These are phyloP conservation scores for Zaprionus nigranus DNA, from an alignment of 1,140 invertebrate genomes.

Conservation along the genomic window DNA sequence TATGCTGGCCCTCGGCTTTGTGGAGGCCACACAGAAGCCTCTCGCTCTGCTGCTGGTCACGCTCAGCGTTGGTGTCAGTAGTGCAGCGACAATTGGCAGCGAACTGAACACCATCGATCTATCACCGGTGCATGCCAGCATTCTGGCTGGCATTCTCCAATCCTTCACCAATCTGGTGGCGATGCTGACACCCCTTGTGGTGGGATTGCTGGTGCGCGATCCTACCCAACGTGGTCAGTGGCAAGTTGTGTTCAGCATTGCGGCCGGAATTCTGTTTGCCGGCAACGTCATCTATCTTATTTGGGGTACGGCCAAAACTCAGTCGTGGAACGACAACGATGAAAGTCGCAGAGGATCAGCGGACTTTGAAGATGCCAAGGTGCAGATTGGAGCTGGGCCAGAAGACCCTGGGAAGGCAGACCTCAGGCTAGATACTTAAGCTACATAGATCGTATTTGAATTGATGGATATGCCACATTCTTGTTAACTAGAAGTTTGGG, in stretches of 20 bases:
- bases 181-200: constrained; percentile 88
- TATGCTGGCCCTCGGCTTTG: constrained; percentile 87
- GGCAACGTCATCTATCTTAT: constrained; percentile 89
- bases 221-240: constrained; percentile 87
- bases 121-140: constrained; percentile 91
- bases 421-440: constrained; percentile 23
- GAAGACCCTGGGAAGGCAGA: neutral
- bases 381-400: constrained; percentile 29
- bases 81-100: constrained; percentile 90
- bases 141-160: constrained; percentile 89
- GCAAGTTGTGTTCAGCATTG: constrained; percentile 90
- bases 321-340: constrained; percentile 87
- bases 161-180: constrained; percentile 90
- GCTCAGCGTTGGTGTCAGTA: constrained; percentile 90
- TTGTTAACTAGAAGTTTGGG: no score
- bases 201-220: constrained; percentile 87
- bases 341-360: constrained; percentile 31
- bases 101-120: constrained; percentile 90
- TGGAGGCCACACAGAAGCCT: constrained; percentile 84
- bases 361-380: constrained; percentile 49
- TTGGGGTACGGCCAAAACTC: constrained; percentile 87
- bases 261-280: constrained; percentile 88
- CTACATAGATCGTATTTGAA: no score
- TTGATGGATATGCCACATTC: no score
- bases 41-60: constrained; percentile 87